These are phyloP conservation scores for Chrysodeixis includens DNA, from an alignment of 2,888 invertebrate species.

Conservation along the genomic window DNA sequence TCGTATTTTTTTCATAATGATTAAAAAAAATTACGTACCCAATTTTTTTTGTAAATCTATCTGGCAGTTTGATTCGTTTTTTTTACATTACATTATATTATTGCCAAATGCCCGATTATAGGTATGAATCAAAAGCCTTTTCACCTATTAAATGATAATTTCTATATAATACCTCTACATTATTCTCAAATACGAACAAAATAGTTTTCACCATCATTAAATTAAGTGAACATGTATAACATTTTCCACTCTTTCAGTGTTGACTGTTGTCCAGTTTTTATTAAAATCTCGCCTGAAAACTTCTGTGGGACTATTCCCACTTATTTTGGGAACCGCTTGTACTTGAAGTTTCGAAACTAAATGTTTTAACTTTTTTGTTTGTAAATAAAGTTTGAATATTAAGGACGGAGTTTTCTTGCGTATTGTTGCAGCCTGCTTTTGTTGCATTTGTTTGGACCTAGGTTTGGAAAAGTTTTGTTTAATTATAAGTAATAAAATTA, in stretches of 20 bases:
- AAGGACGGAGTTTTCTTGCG: background rate
- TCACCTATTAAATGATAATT: too few relatives aligned
- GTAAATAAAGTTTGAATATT: background rate
- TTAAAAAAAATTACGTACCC: too few relatives aligned
- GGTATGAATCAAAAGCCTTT: too few relatives aligned
- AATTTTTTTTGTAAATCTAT: too few relatives aligned
- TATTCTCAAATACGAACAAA: background rate
- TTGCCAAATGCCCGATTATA: too few relatives aligned
- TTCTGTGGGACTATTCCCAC: conserved; percentile 26
- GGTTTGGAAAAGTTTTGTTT: background rate
- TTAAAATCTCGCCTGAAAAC: conserved; percentile 47
- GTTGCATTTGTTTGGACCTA: background rate
- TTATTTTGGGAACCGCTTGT: background rate
- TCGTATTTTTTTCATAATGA: too few relatives aligned
- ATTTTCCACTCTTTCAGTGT: conserved; percentile 22
- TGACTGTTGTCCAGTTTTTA: conserved; percentile 40
- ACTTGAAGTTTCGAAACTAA: background rate
- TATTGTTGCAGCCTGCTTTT: background rate
- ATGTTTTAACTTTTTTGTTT: conserved; percentile 5
- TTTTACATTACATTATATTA: too few relatives aligned
- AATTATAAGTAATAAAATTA: background rate
- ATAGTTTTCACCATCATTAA: conserved; percentile 34
- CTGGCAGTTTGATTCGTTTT: too few relatives aligned
- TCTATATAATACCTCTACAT: too few relatives aligned
- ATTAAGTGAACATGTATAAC: conserved; percentile 54